These are phyloP conservation scores for Sula dactylatra DNA, from an alignment of 2,113 vertebrate genomes.

Conservation along the genomic window DNA sequence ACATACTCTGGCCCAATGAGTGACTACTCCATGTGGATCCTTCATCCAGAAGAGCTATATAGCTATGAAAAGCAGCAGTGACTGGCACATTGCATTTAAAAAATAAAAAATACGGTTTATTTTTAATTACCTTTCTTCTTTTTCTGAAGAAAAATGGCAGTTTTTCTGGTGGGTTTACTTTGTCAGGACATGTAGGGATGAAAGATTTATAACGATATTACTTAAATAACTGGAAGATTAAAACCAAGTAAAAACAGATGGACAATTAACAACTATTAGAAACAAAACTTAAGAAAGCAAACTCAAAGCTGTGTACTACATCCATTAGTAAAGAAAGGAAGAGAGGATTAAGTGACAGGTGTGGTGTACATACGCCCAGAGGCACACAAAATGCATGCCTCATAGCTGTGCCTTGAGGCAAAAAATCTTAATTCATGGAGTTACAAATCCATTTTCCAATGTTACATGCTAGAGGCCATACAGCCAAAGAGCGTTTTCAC, in stretches of 20 bases:
- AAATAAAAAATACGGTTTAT: rapidly evolving
- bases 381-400: not conserved
- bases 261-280: not conserved
- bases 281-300: not conserved
- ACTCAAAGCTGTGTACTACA: not conserved
- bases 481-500: not conserved
- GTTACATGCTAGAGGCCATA: not conserved
- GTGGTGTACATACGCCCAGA: not conserved
- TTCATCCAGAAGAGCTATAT: not conserved
- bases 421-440: slow-evolving; percentile 22
- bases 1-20: not conserved
- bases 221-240: not conserved
- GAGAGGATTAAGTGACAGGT: not conserved
- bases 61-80: not conserved
- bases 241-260: not conserved
- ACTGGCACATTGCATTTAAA: not conserved
- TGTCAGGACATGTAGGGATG: not conserved
- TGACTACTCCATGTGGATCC: not conserved
- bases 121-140: not conserved
- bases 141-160: not conserved
- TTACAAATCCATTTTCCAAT: slow-evolving; percentile 13
- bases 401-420: slow-evolving; percentile 10
- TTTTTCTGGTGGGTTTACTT: not conserved
- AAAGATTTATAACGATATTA: not conserved
- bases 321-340: not conserved